phyloP scores from a whole-genome alignment of 2,797 vertebrate species.

The Garrulus glandarius region DNA sequence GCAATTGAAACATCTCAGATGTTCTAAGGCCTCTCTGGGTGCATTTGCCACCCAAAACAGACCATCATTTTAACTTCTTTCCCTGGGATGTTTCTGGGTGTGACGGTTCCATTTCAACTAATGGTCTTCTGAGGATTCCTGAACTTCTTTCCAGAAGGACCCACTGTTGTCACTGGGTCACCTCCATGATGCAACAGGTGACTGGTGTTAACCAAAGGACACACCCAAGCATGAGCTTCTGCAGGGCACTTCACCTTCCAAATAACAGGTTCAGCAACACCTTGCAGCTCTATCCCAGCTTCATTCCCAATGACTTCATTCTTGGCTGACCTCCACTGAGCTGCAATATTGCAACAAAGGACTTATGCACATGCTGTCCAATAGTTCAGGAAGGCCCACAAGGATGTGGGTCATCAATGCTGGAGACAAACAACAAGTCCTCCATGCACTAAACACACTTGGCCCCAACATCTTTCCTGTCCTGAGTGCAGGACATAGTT shows the following conservation, averaged over 20 bases:
- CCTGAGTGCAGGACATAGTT: not conserved
- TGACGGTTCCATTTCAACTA: not conserved
- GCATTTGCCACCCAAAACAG: not conserved
- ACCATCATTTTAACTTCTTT: not conserved
- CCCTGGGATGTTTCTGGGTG: not conserved
- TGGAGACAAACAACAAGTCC: not conserved
- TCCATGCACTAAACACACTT: not conserved
- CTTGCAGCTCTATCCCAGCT: not conserved
- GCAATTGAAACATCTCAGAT: not conserved
- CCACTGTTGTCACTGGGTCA: not conserved
- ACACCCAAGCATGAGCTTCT: not conserved
- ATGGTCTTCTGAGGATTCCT: not conserved
- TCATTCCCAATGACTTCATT: not conserved
- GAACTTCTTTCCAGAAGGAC: not conserved
- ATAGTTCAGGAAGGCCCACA: not conserved
- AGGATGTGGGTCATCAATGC: rapidly evolving
- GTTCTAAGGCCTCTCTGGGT: not conserved
- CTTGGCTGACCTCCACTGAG: not conserved
- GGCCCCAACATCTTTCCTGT: not conserved
- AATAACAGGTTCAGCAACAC: conserved; percentile 2
- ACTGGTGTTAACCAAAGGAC: not conserved
- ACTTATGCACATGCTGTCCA: not conserved
- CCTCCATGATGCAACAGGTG: not conserved
- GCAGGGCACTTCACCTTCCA: not conserved
- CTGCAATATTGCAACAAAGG: not conserved